Evolutionary conservation across 2,797 vertebrate species (phyloP).

Genomic region (Acanthis flammea): DNA sequence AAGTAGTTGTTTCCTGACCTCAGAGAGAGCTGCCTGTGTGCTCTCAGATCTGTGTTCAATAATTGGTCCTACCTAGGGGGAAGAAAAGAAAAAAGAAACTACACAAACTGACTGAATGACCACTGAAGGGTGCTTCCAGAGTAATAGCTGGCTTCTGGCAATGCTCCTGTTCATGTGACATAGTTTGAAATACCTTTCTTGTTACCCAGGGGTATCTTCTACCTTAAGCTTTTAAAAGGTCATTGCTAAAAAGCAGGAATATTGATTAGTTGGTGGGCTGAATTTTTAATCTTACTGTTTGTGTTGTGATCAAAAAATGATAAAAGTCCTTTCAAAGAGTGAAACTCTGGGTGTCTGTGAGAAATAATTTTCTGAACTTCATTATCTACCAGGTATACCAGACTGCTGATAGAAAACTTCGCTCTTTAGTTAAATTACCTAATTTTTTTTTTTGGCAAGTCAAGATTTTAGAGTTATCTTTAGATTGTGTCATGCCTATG

Average conservation of each 20-base stretch:
- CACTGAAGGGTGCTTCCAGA: neutral
- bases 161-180: neutral
- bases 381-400: neutral
- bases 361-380: neutral
- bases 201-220: neutral
- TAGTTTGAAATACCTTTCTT: conserved; percentile 25
- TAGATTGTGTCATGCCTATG: neutral
- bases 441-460: neutral
- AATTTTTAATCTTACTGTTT: neutral
- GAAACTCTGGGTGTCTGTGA: neutral
- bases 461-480: neutral
- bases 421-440: neutral
- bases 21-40: neutral
- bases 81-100: conserved; percentile 7
- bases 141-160: conserved; percentile 32
- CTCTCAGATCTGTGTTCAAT: conserved; percentile 57
- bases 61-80: conserved; percentile 39
- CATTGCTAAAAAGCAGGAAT: neutral
- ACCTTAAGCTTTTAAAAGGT: conserved; percentile 5
- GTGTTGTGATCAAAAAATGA: neutral
- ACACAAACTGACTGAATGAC: neutral
- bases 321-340: neutral
- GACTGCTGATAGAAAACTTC: neutral
- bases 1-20: conserved; percentile 54
- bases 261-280: neutral